These are phyloP conservation scores for Rhodeus uyekii DNA, from an alignment of 2,797 vertebrate genomes.

Conservation along the genomic window DNA sequence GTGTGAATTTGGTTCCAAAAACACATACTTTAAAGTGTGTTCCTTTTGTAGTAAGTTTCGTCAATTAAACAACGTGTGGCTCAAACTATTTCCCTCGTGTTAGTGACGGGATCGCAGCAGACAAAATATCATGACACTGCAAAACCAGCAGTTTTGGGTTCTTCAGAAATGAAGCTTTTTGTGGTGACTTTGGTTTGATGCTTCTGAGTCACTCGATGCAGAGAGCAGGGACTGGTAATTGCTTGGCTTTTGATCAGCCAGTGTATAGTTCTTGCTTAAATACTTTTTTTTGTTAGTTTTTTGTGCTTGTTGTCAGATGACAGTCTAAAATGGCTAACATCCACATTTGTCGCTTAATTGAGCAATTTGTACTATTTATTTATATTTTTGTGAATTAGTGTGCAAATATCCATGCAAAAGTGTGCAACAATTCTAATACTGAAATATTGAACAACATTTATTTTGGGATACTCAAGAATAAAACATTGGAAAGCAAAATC, in stretches of 20 bases:
- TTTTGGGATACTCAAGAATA: neutral
- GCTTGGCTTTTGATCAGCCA: neutral
- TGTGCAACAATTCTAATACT: neutral
- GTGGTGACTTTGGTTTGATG: conserved; percentile 18
- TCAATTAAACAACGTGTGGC: neutral
- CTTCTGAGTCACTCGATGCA: neutral
- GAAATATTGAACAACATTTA: neutral
- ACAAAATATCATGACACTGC: conserved; percentile 10
- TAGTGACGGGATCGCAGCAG: neutral
- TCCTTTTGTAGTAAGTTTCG: neutral
- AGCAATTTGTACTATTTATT: too few species aligned
- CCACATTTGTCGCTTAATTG: too few species aligned
- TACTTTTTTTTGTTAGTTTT: neutral
- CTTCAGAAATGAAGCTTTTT: neutral
- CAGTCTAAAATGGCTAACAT: too few species aligned
- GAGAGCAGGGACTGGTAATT: neutral
- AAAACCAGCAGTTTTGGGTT: neutral
- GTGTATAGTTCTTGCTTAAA: neutral
- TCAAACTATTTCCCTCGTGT: neutral
- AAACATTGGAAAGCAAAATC: neutral
- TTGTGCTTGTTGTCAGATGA: neutral
- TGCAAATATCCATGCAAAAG: neutral
- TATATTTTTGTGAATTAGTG: neutral
- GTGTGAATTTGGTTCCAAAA: neutral
- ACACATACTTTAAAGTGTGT: neutral